Conservation (phyloP, 1,140 invertebrate species). For the Chironomus tepperi region DNA sequence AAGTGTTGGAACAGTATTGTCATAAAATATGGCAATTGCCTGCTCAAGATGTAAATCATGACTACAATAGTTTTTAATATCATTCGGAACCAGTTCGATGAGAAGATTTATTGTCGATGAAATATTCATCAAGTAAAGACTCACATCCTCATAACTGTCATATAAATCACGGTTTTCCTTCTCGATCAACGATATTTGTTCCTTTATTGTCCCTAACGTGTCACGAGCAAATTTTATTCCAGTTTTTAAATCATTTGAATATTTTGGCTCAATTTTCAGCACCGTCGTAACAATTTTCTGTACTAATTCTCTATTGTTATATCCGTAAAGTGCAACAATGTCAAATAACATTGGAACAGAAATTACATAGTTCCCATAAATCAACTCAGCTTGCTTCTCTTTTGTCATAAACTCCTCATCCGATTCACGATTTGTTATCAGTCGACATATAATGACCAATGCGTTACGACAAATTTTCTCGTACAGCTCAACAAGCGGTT, state of each 20-base stretch:
- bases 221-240: constrained; percentile 46
- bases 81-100: constrained; percentile 25
- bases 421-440: constrained; percentile 66
- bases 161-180: constrained; percentile 18
- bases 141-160: constrained; percentile 17
- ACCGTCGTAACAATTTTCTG: constrained; percentile 54
- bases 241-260: constrained; percentile 54
- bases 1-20: constrained; percentile 50
- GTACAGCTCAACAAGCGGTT: constrained; percentile 38
- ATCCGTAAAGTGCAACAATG: constrained; percentile 62
- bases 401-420: constrained; percentile 57
- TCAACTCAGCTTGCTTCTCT: constrained; percentile 53
- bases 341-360: constrained; percentile 75
- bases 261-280: constrained; percentile 60
- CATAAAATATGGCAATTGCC: constrained; percentile 55
- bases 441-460: constrained; percentile 58
- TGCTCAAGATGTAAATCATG: constrained; percentile 33
- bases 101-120: neutral
- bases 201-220: constrained; percentile 36
- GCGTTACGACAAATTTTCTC: constrained; percentile 52
- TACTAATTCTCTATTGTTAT: constrained; percentile 52
- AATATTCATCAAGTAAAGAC: constrained; percentile 24
- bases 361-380: constrained; percentile 73
- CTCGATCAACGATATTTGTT: constrained; percentile 34
- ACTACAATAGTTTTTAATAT: constrained; percentile 27